These are phyloP conservation scores for Uloborus diversus DNA, from an alignment of 1,140 invertebrate species.

Conservation along the genomic window DNA sequence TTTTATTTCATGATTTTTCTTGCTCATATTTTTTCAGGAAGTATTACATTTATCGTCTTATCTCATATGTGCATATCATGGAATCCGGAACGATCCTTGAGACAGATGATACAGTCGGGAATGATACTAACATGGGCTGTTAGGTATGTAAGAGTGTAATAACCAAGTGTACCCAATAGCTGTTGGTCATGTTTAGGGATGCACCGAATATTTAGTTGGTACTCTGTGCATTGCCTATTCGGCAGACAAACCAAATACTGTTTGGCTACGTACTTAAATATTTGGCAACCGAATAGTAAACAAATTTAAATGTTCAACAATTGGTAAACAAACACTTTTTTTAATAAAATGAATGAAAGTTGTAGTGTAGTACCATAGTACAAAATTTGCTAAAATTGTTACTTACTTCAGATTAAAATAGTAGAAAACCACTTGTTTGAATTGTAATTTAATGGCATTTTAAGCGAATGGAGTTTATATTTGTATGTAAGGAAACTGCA, in stretches of 20 bases:
- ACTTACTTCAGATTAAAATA: background rate
- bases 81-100: slow-evolving; percentile 58
- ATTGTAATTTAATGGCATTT: background rate
- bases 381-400: background rate
- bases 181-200: background rate
- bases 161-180: background rate
- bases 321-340: too few relatives aligned
- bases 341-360: too few relatives aligned
- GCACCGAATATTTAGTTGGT: too few relatives aligned
- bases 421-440: background rate
- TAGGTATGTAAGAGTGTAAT: slow-evolving; percentile 59
- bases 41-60: slow-evolving; percentile 63
- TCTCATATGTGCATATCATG: slow-evolving; percentile 62
- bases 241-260: too few relatives aligned
- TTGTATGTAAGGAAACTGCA: background rate
- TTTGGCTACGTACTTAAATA: too few relatives aligned
- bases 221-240: too few relatives aligned
- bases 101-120: slow-evolving; percentile 64
- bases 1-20: too few relatives aligned
- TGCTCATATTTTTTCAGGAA: slow-evolving; percentile 57
- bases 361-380: too few relatives aligned
- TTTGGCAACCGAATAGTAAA: too few relatives aligned
- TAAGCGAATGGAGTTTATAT: background rate
- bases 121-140: slow-evolving; percentile 65
- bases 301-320: too few relatives aligned